These are phyloP conservation scores for Microtus pennsylvanicus DNA, from an alignment of 2,113 vertebrate genomes.

Conservation along the genomic window DNA sequence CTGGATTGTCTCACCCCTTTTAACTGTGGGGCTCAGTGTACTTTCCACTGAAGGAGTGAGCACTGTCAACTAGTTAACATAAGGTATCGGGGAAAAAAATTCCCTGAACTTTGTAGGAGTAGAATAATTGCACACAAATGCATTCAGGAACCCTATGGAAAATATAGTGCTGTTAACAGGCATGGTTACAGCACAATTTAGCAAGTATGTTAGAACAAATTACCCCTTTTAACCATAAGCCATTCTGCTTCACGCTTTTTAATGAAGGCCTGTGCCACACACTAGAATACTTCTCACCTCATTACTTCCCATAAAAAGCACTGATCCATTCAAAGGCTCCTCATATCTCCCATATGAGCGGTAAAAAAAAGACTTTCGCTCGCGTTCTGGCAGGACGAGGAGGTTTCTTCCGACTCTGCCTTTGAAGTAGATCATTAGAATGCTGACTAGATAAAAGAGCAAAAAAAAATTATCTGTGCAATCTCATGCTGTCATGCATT, in stretches of 20 bases:
- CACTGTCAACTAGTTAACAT: slow-evolving; percentile 84
- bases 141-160: slow-evolving; percentile 84
- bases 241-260: slow-evolving; percentile 90
- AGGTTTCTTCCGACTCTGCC: slow-evolving; percentile 80
- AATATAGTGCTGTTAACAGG: slow-evolving; percentile 86
- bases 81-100: slow-evolving; percentile 71
- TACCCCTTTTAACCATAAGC: slow-evolving; percentile 89
- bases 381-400: slow-evolving; percentile 83
- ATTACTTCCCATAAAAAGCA: slow-evolving; percentile 94
- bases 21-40: slow-evolving; percentile 65
- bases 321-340: slow-evolving; percentile 91
- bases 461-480: slow-evolving; percentile 86
- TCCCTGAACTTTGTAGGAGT: slow-evolving; percentile 60
- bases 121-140: slow-evolving; percentile 86
- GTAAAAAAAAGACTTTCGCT: slow-evolving; percentile 84
- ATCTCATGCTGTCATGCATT: slow-evolving; percentile 86
- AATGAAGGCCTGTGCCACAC: slow-evolving; percentile 93
- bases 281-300: slow-evolving; percentile 94
- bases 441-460: slow-evolving; percentile 91
- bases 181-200: slow-evolving; percentile 89
- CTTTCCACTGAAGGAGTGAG: slow-evolving; percentile 79
- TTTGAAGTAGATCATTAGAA: slow-evolving; percentile 91
- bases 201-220: slow-evolving; percentile 92
- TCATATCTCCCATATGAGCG: slow-evolving; percentile 89
- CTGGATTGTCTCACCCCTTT: slow-evolving; percentile 75